phyloP scores from a whole-genome alignment of 2,888 invertebrate genomes.

The Mantis religiosa region DNA sequence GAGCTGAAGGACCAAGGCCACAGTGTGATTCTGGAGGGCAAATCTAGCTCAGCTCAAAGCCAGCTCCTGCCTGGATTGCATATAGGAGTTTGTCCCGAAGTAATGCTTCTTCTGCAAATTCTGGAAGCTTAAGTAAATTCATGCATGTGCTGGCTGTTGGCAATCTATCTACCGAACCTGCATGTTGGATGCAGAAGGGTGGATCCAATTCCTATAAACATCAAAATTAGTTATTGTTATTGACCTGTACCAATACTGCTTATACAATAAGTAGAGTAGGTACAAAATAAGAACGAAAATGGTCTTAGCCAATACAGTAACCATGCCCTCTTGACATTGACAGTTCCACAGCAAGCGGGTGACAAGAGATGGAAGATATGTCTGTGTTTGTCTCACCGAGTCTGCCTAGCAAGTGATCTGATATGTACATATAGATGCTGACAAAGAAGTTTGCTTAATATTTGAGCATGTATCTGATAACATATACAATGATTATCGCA shows the following conservation, averaged over 20 bases:
- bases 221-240: conserved; percentile 19
- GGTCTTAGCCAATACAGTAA: no score
- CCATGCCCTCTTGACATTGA: no score
- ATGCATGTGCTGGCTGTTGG: conserved; percentile 98
- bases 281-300: no score
- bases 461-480: no score
- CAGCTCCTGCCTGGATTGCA: conserved; percentile 92
- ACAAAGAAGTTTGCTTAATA: no score
- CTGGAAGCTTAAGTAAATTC: conserved; percentile 94
- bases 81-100: conserved; percentile 82
- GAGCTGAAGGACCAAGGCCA: neutral
- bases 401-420: no score
- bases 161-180: conserved; percentile 82
- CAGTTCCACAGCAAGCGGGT: no score
- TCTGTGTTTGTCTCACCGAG: no score
- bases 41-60: conserved; percentile 85
- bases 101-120: conserved; percentile 72
- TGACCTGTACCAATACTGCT: neutral
- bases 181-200: conserved; percentile 92
- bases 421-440: no score
- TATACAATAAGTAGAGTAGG: no score
- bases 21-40: neutral
- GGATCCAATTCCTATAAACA: conserved; percentile 81
- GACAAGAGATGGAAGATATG: no score
- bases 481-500: no score